Base-by-base conservation (phyloP, 2,888 invertebrate species). In the Drosophila histrio region DNA sequence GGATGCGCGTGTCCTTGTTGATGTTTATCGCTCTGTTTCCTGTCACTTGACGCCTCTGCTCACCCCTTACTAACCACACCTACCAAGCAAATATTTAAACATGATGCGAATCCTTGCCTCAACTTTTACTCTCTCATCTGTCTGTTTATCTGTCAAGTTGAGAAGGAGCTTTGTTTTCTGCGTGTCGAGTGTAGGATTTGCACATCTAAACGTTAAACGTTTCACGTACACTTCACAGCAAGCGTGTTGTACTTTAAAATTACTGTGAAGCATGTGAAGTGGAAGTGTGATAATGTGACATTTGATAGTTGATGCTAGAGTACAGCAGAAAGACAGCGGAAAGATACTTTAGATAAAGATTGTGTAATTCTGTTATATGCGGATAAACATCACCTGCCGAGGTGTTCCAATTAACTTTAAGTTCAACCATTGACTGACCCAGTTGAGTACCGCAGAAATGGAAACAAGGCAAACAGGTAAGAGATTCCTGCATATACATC, bases 21-120 rank as follows among this genome's bases (percentile, higher is more conserved):
- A 38, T 52, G 60, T 28, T 64, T 59, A 53, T 56, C 58, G n/a
- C 43, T 17, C 36, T 62, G 19, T 65, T 26, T 15, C 30, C 30
- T 56, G 54, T 59, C 17, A 28, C 17, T 28, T 44, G 26, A 44
- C 50, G 38, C 58, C 50, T 39, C 24, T 43, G 26, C 34, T 0
- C 1, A 2, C 9, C 17, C 32, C 21, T 2, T 43, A n/a, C 19
- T 24, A 19, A 17, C 43, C 22, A 11, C 26, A 60, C 44, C 62
- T 46, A 56, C 22, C 47, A 46, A 38, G 60, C 64, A 83, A 73
- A 86, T 79, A 79, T 83, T 76, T 79, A 65, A 66, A 41, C 59
- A 72, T 56, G 67, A 56, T 70, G 60, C 4, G 53, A 61, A 59
- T 67, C 50, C 53, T 28, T 50, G 24, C 3, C 8, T 47, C 13